Evolutionary conservation across 2,113 vertebrate genomes (phyloP).

Genomic region (Ploceus nigricollis): DNA sequence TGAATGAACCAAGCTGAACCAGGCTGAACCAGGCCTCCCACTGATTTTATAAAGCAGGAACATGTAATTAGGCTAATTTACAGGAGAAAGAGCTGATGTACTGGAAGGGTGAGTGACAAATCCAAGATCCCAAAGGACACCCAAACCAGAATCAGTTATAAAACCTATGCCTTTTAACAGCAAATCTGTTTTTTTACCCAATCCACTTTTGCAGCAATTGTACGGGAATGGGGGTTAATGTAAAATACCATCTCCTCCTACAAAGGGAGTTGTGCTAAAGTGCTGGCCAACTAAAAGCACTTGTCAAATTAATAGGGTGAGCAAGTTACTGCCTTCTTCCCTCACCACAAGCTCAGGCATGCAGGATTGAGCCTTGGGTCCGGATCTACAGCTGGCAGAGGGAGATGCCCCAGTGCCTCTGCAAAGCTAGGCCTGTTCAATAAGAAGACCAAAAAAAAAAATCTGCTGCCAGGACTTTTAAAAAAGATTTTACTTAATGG

Average conservation of each 20-base stretch:
- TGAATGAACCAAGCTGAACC: conserved; percentile 17
- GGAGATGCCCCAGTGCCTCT: neutral
- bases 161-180: neutral
- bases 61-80: conserved; percentile 30
- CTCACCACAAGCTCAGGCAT: neutral
- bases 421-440: neutral
- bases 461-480: neutral
- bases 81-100: neutral
- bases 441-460: neutral
- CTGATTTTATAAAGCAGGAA: conserved; percentile 22
- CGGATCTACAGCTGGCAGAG: neutral
- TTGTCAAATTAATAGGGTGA: neutral
- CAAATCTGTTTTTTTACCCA: accelerated
- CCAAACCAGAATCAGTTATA: neutral
- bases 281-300: neutral
- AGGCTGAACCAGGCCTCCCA: neutral
- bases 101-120: conserved; percentile 11
- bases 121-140: neutral
- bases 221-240: neutral
- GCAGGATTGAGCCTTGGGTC: accelerated
- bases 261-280: neutral
- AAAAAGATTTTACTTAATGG: neutral
- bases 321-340: neutral
- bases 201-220: neutral
- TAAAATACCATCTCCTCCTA: neutral